Percentiles rank a stretch among this genome's conserved stretches.
Evolutionary conservation across 2,888 invertebrate genomes (phyloP).

Genomic region (Cylindroiulus punctatus): DNA sequence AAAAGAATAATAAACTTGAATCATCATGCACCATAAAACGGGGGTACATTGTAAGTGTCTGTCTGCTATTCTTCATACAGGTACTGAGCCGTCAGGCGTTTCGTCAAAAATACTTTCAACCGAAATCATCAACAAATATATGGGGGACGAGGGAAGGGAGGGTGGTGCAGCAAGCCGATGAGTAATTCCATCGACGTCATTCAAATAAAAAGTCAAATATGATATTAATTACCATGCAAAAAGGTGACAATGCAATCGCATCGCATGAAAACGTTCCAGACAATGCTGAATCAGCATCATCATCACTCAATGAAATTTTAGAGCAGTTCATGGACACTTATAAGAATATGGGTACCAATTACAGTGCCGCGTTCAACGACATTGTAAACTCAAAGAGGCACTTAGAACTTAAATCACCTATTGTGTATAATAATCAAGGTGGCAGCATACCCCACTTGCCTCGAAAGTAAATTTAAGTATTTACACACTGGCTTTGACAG

Average conservation of each 20-base stretch:
- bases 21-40: background rate
- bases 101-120: background rate
- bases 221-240: conserved; percentile 15
- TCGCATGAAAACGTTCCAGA: background rate
- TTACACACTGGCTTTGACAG: background rate
- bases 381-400: background rate
- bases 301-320: background rate
- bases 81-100: background rate
- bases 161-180: background rate
- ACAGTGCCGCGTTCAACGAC: background rate
- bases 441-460: background rate
- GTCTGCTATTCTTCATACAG: conserved; percentile 21
- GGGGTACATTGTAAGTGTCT: background rate
- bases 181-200: background rate
- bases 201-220: background rate
- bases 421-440: background rate
- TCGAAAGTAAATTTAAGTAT: background rate
- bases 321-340: background rate
- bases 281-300: conserved; percentile 1
- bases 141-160: background rate
- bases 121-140: background rate
- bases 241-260: background rate
- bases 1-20: background rate
- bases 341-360: background rate
- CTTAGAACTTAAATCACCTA: background rate